Evolutionary conservation across 2,888 invertebrate genomes (phyloP).

Genomic region (Sussaba pulchella): DNA sequence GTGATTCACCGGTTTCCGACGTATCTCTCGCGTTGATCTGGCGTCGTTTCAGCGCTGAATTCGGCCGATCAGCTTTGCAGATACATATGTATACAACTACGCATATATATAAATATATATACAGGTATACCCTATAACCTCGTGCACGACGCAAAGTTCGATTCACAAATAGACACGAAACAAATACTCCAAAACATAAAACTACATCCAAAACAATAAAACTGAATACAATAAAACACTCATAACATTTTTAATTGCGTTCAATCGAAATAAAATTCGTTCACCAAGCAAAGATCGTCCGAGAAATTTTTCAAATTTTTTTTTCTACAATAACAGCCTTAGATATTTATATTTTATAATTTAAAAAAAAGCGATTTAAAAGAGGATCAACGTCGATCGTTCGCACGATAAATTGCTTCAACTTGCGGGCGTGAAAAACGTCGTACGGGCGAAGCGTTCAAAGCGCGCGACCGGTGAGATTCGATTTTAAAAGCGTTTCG

Average conservation of each 20-base stretch:
- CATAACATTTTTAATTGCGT: no score
- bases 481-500: conserved; percentile 54
- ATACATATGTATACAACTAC: background rate
- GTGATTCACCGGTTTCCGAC: conserved; percentile 61
- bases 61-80: background rate
- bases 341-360: no score
- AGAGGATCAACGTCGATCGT: conserved; percentile 10
- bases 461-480: conserved; percentile 36
- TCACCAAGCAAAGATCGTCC: no score
- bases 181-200: background rate
- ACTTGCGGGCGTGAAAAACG: conserved; percentile 44
- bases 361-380: no score
- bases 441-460: background rate
- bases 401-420: conserved; percentile 25
- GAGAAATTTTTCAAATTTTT: no score
- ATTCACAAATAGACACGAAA: conserved; percentile 1
- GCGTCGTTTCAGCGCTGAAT: background rate
- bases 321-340: no score
- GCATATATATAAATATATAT: no score
- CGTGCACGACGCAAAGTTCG: conserved; percentile 1
- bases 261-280: no score
- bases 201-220: background rate
- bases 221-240: background rate
- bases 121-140: background rate
- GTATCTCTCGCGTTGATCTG: conserved; percentile 40